Conservation (phyloP, 2,113 vertebrate genomes). For the Myocastor coypus region DNA sequence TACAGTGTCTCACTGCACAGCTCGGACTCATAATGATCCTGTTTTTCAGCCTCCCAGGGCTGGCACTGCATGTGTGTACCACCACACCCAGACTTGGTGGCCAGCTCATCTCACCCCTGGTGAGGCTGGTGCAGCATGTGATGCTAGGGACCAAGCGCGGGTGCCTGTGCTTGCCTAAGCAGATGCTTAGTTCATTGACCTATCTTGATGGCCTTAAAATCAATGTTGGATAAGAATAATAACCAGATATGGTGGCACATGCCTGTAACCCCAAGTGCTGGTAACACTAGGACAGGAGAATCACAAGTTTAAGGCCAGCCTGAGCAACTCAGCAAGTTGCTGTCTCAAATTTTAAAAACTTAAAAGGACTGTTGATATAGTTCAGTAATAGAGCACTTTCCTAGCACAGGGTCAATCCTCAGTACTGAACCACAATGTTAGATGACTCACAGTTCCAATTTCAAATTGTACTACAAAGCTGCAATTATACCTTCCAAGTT, state of each 20-base stretch:
- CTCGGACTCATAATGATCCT: too few species aligned
- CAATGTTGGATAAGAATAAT: slow-evolving; percentile 11
- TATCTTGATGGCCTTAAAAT: background rate
- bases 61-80: too few species aligned
- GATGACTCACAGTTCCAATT: background rate
- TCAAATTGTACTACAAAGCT: slow-evolving; percentile 38
- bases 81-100: too few species aligned
- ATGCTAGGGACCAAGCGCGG: too few species aligned
- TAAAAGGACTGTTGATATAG: background rate
- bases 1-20: too few species aligned
- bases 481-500: background rate
- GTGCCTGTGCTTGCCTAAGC: too few species aligned
- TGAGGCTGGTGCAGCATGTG: too few species aligned
- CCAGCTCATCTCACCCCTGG: too few species aligned
- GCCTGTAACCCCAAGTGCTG: background rate
- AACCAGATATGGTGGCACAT: background rate
- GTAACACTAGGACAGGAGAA: background rate
- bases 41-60: too few species aligned
- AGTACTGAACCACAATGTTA: background rate
- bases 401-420: background rate
- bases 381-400: background rate
- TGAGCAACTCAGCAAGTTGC: background rate
- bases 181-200: too few species aligned
- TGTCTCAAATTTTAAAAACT: background rate
- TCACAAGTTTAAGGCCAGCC: background rate